phyloP scores from a whole-genome alignment of 1,140 invertebrate species.

The Drosophila kanapiae region DNA sequence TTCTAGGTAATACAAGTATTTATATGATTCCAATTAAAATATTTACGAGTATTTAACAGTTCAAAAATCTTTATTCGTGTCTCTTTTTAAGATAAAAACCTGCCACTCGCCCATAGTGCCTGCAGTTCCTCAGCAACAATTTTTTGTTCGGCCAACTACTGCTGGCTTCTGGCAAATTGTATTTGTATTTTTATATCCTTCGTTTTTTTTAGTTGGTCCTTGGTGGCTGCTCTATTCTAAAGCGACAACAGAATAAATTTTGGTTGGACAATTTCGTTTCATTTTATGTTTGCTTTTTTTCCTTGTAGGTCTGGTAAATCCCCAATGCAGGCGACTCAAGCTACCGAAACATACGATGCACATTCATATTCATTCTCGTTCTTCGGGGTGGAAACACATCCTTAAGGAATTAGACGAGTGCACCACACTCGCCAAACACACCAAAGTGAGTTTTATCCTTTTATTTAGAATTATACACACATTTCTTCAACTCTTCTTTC shows the following conservation, averaged over 20 bases:
- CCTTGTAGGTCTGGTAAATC: conserved; percentile 38
- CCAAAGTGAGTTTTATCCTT: conserved; percentile 28
- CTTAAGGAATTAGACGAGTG: conserved; percentile 37
- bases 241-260: conserved; percentile 65
- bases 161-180: conserved; percentile 42
- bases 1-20: background rate
- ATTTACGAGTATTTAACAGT: background rate
- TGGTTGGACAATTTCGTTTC: conserved; percentile 50
- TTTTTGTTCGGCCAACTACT: conserved; percentile 30
- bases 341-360: conserved; percentile 50
- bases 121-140: conserved; percentile 41
- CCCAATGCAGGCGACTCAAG: conserved; percentile 58
- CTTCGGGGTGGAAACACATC: conserved; percentile 46
- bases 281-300: conserved; percentile 20
- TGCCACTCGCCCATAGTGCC: conserved; percentile 24
- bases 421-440: conserved; percentile 6
- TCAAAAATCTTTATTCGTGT: background rate
- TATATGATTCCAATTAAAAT: background rate
- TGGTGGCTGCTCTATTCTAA: conserved; percentile 58
- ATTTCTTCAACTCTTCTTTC: conserved; percentile 24
- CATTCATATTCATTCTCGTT: conserved; percentile 59
- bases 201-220: conserved; percentile 49
- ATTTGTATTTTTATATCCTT: conserved; percentile 52
- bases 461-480: conserved; percentile 29
- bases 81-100: background rate